Base-by-base conservation (phyloP, 2,888 invertebrate genomes). In the Oscheius sp. region DNA sequence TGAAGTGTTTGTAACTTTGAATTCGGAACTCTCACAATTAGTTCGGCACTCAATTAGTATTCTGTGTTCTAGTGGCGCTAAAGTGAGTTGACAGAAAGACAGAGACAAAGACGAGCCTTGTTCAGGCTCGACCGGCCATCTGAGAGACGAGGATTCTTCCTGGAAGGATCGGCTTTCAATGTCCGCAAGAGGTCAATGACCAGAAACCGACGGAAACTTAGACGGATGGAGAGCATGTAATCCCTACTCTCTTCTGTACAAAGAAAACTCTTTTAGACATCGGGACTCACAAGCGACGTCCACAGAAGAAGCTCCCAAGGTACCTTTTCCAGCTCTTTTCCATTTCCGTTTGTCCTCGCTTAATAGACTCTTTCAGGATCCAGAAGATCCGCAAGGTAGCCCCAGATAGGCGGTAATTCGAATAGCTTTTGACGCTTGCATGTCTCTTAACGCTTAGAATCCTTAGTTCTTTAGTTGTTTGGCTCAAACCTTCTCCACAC, bases 61-160 rank as follows among this genome's bases (percentile, higher is more conserved):
- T 21, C 21, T 21, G 21, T 21, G 21, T 21, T 21, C 21, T 21
- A 21, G 21, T 21, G 21, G 21, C 21, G 21, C 21, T 21, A 21
- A 21, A 21, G 21, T 21, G 21, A 21, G 21, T 21, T 21, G 21
- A 21, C 21, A 21, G 53, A 53, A 11, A 1, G 53, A 53, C 2
- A 53, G 53, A 53, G 53, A 21, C 3, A 48, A 47, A 47, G 29
- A 48, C 9, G 2, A 37, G 35, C 2, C 35, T 33, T 75, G 42
- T 81, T 21, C 68, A 81, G 81, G 77, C 58, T 59, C 32, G 81
- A 81, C 68, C 77, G 82, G 1, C 79, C 82, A 65, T 79, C 58
- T 74, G 80, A 59, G 70, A 21, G 73, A 48, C 9, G 71, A 13
- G 75, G 75, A 1, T 75, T 72, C 57, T 75, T 59, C 62, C n/a